Evolutionary conservation across 2,113 vertebrate species (phyloP).

Genomic region (Cyrtonyx montezumae): DNA sequence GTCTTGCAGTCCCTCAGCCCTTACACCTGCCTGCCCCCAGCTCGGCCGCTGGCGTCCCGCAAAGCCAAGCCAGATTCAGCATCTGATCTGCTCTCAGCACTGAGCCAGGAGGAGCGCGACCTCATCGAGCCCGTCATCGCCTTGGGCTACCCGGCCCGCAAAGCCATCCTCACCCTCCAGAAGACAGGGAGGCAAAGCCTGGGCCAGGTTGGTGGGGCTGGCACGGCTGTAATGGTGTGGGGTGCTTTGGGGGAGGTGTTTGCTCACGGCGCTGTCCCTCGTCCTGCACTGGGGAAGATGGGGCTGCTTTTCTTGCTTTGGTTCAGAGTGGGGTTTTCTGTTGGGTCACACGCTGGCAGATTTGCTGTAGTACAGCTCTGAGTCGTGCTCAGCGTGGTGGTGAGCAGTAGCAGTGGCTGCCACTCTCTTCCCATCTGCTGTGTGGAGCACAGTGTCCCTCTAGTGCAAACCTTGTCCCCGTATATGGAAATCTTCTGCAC

Average conservation of each 20-base stretch:
- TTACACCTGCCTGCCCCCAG: constrained; percentile 13
- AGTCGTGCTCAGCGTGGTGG: background rate
- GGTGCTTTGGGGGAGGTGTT: background rate
- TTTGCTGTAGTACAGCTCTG: background rate
- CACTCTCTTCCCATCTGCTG: background rate
- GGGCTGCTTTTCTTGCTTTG: background rate
- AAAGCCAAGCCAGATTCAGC: constrained; percentile 74
- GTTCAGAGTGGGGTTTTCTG: background rate
- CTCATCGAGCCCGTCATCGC: constrained; percentile 85
- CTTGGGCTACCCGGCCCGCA: constrained; percentile 85
- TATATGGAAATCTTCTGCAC: constrained; percentile 44
- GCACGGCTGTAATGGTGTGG: rapidly evolving
- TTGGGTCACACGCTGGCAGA: background rate
- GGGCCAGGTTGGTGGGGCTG: constrained; percentile 82
- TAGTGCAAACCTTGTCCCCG: background rate
- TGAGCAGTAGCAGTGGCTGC: rapidly evolving
- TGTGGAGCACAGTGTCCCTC: background rate
- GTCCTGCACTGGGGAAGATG: background rate
- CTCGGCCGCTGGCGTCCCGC: background rate
- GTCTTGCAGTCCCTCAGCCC: constrained; percentile 80
- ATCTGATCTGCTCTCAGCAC: constrained; percentile 85
- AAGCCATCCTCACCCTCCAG: constrained; percentile 92
- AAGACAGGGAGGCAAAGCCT: constrained; percentile 86
- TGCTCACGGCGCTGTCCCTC: background rate
- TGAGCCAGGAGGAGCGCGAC: constrained; percentile 90